Evolutionary conservation across 2,888 invertebrate species (phyloP).

Genomic region (Clunio marinus): DNA sequence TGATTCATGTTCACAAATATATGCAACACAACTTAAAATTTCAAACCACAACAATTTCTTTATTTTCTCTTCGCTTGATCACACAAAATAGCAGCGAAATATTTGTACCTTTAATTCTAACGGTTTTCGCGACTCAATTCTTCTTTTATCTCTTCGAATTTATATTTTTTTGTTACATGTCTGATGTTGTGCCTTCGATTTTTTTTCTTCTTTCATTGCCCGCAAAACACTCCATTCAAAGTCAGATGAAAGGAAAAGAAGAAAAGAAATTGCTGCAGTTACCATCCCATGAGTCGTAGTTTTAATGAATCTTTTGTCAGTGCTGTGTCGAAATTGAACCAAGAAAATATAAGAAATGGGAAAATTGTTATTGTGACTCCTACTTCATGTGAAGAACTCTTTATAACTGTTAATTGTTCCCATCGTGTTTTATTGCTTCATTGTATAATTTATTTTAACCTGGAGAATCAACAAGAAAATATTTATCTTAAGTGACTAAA

Average conservation of each 20-base stretch:
- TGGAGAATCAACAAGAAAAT: not conserved
- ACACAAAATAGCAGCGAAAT: not conserved
- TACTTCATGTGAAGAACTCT: not conserved
- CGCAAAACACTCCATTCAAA: too few relatives aligned
- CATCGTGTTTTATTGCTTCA: slow-evolving; percentile 24
- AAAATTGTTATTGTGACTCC: slow-evolving; percentile 19
- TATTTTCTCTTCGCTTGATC: not conserved
- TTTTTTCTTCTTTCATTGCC: not conserved
- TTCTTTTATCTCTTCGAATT: not conserved
- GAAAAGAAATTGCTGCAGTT: not conserved
- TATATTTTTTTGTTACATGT: not conserved
- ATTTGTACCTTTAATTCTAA: not conserved
- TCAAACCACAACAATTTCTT: not conserved
- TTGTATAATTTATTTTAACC: slow-evolving; percentile 15
- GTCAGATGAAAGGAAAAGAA: too few relatives aligned
- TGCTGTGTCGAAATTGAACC: not conserved
- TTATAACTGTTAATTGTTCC: slow-evolving; percentile 35
- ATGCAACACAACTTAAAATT: too few relatives aligned
- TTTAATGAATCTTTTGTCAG: slow-evolving; percentile 24
- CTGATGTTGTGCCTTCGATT: not conserved
- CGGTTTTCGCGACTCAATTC: slow-evolving; percentile 1
- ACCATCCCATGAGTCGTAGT: not conserved
- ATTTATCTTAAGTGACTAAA: slow-evolving; percentile 1
- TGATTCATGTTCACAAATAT: too few relatives aligned
- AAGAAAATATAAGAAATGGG: not conserved